Evolutionary conservation across 2,888 invertebrate species (phyloP).

Genomic region (Athalia cordata): DNA sequence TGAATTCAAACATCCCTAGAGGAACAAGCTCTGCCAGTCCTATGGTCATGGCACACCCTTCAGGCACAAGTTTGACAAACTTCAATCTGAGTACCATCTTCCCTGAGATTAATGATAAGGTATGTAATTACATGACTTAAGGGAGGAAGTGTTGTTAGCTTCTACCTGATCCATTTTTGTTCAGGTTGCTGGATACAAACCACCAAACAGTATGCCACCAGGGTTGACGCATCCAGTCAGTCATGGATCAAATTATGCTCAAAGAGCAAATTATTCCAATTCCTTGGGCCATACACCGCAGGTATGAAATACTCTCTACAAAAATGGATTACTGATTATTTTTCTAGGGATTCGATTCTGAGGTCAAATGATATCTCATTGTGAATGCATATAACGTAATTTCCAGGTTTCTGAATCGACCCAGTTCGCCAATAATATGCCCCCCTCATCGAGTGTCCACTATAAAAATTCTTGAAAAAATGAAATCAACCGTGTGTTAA

Average conservation of each 20-base stretch:
- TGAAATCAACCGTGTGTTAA: slow-evolving; percentile 3
- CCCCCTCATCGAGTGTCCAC: slow-evolving; percentile 63
- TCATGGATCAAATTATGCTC: slow-evolving; percentile 65
- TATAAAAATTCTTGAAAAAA: slow-evolving; percentile 63
- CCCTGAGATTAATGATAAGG: slow-evolving; percentile 85
- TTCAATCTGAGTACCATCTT: slow-evolving; percentile 90
- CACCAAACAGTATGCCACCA: slow-evolving; percentile 65
- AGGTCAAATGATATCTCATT: not conserved
- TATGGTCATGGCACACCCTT: slow-evolving; percentile 68
- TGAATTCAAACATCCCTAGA: slow-evolving; percentile 60
- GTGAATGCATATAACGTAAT: slow-evolving; percentile 12
- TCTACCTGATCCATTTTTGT: slow-evolving; percentile 16
- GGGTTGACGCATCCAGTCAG: slow-evolving; percentile 66
- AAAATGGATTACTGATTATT: not conserved
- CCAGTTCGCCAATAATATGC: slow-evolving; percentile 64
- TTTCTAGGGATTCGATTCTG: not conserved
- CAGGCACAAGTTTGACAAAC: slow-evolving; percentile 80
- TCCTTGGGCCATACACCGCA: slow-evolving; percentile 68
- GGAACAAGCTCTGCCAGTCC: slow-evolving; percentile 61
- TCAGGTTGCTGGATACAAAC: slow-evolving; percentile 69
- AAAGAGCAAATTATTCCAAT: slow-evolving; percentile 67
- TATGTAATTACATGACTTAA: slow-evolving; percentile 47
- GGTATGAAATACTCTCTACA: slow-evolving; percentile 55
- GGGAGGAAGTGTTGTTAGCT: not conserved
- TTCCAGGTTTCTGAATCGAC: slow-evolving; percentile 62